A percentile compares a stretch with the other conserved stretches of the same genome.
phyloP scores from a whole-genome alignment of 1,140 invertebrate species.

The Heliothis subflexa region DNA sequence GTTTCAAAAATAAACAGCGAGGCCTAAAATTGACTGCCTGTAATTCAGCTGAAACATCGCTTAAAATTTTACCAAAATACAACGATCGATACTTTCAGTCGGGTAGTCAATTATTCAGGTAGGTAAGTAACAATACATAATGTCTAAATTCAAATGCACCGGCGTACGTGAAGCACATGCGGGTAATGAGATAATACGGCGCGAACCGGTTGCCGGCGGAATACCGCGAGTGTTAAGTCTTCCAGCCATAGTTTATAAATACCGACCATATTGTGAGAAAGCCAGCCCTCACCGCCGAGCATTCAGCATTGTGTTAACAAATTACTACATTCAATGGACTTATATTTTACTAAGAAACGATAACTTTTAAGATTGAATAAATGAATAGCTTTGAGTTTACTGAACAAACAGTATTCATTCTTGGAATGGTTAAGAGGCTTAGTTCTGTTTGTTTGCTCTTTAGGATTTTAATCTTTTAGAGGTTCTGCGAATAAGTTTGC shows the following conservation, averaged over 20 bases:
- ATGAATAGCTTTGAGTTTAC: background rate
- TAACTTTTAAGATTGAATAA: slow-evolving; percentile 7
- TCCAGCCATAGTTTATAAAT: slow-evolving; percentile 61
- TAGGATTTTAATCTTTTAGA: background rate
- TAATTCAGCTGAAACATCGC: too few relatives aligned
- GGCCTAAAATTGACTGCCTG: too few relatives aligned
- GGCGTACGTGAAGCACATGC: background rate
- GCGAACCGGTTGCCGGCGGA: slow-evolving; percentile 55
- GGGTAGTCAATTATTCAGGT: too few relatives aligned
- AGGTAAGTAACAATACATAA: background rate
- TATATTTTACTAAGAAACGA: slow-evolving; percentile 16
- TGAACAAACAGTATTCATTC: background rate
- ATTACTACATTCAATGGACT: slow-evolving; percentile 12
- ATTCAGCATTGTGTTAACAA: slow-evolving; percentile 37
- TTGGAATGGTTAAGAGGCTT: background rate
- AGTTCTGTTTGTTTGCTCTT: background rate
- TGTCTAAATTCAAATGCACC: background rate
- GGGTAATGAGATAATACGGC: slow-evolving; percentile 43
- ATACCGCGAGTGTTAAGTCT: slow-evolving; percentile 47
- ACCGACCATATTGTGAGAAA: slow-evolving; percentile 58
- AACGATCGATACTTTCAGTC: too few relatives aligned
- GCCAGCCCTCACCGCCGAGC: slow-evolving; percentile 52
- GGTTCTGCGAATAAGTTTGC: too few relatives aligned
- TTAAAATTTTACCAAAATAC: too few relatives aligned
- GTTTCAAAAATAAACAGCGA: too few relatives aligned